These are phyloP conservation scores for Fundulus diaphanus DNA, from an alignment of 2,797 vertebrate species.

Conservation along the genomic window DNA sequence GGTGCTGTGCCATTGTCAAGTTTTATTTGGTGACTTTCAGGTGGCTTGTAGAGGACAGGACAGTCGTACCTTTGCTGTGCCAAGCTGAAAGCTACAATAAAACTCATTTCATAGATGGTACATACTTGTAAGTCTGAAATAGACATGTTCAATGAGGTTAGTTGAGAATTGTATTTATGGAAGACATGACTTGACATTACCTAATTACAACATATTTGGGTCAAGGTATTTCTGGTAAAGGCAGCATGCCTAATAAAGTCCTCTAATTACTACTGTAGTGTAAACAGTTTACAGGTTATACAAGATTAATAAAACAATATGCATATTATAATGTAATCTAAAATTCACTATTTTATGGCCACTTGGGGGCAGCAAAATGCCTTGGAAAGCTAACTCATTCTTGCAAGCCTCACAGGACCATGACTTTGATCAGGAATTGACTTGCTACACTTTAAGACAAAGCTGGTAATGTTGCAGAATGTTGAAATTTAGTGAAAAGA, in stretches of 20 bases:
- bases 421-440: neutral
- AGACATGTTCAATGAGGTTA: neutral
- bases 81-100: neutral
- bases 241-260: neutral
- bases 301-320: neutral
- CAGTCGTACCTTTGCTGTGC: neutral
- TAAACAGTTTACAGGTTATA: neutral
- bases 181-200: neutral
- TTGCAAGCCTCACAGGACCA: neutral
- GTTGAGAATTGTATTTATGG: neutral
- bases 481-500: neutral
- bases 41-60: neutral
- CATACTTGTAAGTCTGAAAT: neutral
- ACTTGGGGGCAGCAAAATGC: constrained; percentile 13
- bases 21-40: neutral
- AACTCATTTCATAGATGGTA: neutral
- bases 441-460: neutral
- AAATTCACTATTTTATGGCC: neutral
- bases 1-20: neutral
- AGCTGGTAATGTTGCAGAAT: neutral
- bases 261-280: neutral
- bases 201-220: neutral
- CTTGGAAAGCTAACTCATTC: neutral
- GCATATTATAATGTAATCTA: neutral
- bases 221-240: neutral